Conservation (phyloP, 2,797 vertebrate genomes). For the Acanthopagrus latus region DNA sequence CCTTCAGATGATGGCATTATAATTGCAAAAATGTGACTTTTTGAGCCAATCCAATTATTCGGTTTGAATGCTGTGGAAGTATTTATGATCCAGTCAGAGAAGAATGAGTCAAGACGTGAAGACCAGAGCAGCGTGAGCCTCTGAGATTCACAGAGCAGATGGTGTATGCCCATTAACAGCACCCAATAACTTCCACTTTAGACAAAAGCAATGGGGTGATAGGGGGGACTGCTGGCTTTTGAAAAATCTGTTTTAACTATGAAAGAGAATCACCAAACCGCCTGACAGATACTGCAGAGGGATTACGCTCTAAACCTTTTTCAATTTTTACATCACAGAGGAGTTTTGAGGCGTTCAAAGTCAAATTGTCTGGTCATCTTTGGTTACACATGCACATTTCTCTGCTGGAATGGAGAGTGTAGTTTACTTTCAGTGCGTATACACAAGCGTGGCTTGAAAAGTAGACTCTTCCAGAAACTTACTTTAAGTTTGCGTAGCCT, state of each 20-base stretch:
- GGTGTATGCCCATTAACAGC: conserved; percentile 36
- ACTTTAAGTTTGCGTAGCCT: conserved; percentile 32
- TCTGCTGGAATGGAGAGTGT: too few species aligned
- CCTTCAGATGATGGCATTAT: neutral
- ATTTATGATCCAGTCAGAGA: conserved; percentile 6
- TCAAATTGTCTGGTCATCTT: neutral
- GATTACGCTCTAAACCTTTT: conserved; percentile 10
- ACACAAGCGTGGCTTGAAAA: neutral
- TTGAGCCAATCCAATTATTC: neutral
- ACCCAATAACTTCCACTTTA: conserved; percentile 45
- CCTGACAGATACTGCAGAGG: neutral
- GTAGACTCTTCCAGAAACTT: conserved; percentile 41
- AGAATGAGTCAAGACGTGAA: conserved; percentile 6
- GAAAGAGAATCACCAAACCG: conserved; percentile 18
- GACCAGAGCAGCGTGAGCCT: conserved; percentile 20
- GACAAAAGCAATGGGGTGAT: conserved; percentile 28
- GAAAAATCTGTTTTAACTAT: conserved; percentile 19
- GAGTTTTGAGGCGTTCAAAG: neutral
- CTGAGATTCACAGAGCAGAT: conserved; percentile 48
- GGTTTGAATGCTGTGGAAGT: conserved; percentile 2
- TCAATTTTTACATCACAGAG: neutral
- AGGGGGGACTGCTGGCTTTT: conserved; percentile 8
- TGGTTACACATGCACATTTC: neutral
- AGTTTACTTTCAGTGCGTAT: neutral
- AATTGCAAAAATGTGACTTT: neutral